A percentile compares a stretch with the other conserved stretches of the same genome.
phyloP scores from a whole-genome alignment of 2,113 vertebrate species.

The Cyprinodon tularosa region DNA sequence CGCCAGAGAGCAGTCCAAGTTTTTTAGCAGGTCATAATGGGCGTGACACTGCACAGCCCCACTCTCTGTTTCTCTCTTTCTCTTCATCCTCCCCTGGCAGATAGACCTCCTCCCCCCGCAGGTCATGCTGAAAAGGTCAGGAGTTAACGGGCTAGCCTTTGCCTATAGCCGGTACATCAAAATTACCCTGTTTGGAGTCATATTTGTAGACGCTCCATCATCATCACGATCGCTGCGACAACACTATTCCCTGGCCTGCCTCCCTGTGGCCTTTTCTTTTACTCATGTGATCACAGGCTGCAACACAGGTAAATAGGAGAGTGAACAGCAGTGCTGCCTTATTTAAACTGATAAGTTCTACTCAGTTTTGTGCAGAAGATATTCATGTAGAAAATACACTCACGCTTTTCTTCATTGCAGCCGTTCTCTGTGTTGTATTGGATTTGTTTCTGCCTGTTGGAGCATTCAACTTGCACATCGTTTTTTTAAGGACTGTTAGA shows the following conservation, averaged over 20 bases:
- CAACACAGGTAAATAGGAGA: constrained; percentile 59
- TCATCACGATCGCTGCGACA: constrained; percentile 74
- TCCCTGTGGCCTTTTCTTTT: constrained; percentile 66
- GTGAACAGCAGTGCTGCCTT: constrained; percentile 68
- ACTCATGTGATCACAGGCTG: constrained; percentile 60
- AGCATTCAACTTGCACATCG: constrained; percentile 60
- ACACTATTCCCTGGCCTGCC: constrained; percentile 70
- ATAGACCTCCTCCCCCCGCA: constrained; percentile 61
- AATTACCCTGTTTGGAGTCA: constrained; percentile 83
- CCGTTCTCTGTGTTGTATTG: constrained; percentile 57
- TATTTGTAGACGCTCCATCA: constrained; percentile 84
- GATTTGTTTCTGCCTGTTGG: constrained; percentile 70
- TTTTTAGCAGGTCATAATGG: constrained; percentile 85
- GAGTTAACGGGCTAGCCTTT: constrained; percentile 81
- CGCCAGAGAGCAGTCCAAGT: constrained; percentile 80
- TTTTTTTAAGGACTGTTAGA: constrained; percentile 55
- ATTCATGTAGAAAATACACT: constrained; percentile 29
- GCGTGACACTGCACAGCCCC: constrained; percentile 84
- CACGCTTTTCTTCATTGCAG: constrained; percentile 43
- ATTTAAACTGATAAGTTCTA: constrained; percentile 69
- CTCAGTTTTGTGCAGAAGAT: constrained; percentile 50
- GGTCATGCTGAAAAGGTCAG: constrained; percentile 80
- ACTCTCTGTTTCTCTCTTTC: constrained; percentile 65
- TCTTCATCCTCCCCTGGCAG: constrained; percentile 60
- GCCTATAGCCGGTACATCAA: constrained; percentile 75